A percentile compares a stretch with the other conserved stretches of the same genome.
These are phyloP conservation scores for Hydrophis major DNA, from an alignment of 2,797 vertebrate species.

Conservation along the genomic window DNA sequence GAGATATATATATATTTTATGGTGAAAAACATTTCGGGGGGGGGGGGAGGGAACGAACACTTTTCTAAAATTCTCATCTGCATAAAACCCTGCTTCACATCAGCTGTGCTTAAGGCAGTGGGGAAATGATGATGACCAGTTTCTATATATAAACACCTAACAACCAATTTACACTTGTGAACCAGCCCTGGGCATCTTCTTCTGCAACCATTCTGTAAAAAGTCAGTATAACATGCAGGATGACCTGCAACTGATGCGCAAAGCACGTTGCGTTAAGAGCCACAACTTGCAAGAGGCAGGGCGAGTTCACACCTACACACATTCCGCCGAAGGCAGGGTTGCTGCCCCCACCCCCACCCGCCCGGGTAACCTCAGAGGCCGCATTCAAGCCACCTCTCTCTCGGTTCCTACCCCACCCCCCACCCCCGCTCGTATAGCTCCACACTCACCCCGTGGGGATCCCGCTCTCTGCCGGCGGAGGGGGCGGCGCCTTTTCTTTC, in stretches of 20 bases:
- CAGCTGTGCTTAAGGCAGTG: no score
- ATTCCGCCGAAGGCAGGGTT: not conserved
- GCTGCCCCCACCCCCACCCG: not conserved
- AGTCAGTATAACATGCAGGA: no score
- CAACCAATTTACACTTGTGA: not conserved
- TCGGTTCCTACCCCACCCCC: no score
- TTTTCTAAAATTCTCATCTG: not conserved
- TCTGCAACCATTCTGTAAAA: not conserved
- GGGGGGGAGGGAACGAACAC: not conserved
- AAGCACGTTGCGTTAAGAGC: not conserved
- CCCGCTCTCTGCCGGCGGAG: not conserved
- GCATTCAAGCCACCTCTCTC: not conserved
- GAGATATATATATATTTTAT: not conserved
- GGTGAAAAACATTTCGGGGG: not conserved
- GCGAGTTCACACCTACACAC: not conserved
- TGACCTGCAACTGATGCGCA: not conserved
- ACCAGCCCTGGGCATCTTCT: not conserved
- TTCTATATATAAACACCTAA: not conserved
- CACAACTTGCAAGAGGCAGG: not conserved
- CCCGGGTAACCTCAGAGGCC: not conserved
- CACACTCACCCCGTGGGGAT: conserved; percentile 9
- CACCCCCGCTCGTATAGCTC: not conserved
- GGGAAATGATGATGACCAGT: no score
- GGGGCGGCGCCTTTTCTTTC: conserved; percentile 10
- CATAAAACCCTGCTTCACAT: not conserved